These are phyloP conservation scores for Oscheius sp. DNA, from an alignment of 1,140 invertebrate genomes.

Conservation along the genomic window DNA sequence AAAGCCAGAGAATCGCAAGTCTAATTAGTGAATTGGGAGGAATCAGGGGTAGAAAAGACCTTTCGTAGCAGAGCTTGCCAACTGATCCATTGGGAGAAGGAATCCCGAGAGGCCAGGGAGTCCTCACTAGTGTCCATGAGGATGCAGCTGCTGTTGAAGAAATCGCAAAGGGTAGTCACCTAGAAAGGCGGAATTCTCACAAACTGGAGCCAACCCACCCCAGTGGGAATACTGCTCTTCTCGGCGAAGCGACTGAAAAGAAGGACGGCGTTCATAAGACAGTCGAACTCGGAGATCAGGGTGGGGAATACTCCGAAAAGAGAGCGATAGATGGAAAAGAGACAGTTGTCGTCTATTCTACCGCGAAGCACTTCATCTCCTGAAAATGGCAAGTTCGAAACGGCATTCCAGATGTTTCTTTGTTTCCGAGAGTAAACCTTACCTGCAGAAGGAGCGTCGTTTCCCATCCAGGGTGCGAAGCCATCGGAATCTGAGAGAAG, in stretches of 20 bases:
- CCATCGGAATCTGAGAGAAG: constrained; percentile 9
- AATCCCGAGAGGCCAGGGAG: not conserved
- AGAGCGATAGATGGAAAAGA: constrained; percentile 1
- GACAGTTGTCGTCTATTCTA: not conserved
- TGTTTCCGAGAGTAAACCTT: not conserved
- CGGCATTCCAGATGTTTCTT: not conserved
- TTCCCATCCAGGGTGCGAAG: not conserved
- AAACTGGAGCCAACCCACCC: not conserved
- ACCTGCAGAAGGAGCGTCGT: not conserved
- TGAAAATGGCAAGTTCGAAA: not conserved
- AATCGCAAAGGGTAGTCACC: not conserved
- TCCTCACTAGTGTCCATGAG: not conserved
- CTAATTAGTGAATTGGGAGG: not conserved
- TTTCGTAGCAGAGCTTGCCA: not conserved
- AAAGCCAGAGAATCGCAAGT: not conserved
- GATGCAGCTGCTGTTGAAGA: not conserved
- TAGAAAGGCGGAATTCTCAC: not conserved
- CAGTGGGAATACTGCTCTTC: not conserved
- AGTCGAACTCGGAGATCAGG: not conserved
- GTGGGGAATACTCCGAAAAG: constrained; percentile 1
- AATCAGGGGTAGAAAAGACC: not conserved
- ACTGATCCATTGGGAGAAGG: not conserved
- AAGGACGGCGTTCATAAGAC: not conserved
- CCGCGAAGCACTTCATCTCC: not conserved
- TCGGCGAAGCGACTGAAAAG: not conserved